A percentile compares a stretch with the other conserved stretches of the same genome.
Conservation (phyloP, 2,113 vertebrate species). For the Syrrhaptes paradoxus region DNA sequence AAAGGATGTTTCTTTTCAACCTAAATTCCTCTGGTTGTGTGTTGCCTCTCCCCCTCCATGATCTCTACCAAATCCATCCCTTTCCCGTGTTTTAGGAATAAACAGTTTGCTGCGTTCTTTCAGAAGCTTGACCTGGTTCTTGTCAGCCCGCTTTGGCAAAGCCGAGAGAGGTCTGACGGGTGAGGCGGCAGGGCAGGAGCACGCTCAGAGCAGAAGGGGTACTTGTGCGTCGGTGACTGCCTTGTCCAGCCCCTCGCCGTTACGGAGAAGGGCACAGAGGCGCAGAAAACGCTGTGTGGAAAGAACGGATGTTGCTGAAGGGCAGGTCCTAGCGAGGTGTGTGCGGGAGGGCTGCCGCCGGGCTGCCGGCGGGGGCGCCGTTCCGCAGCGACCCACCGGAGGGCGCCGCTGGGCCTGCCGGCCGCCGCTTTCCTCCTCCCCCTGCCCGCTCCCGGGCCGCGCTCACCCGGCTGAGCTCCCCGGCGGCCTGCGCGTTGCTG, state of each 20-base stretch:
- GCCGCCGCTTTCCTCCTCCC: too few species aligned
- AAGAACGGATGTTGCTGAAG: too few species aligned
- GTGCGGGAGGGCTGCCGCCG: background rate
- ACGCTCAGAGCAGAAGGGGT: accelerated
- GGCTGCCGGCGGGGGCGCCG: background rate
- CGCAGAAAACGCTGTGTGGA: accelerated
- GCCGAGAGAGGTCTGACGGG: background rate
- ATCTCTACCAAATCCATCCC: background rate
- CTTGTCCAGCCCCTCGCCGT: too few species aligned
- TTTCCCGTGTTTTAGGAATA: accelerated
- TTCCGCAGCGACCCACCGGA: background rate
- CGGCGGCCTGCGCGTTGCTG: background rate
- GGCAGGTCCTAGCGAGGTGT: background rate
- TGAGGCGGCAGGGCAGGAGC: accelerated
- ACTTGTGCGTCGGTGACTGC: background rate
- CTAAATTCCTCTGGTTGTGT: background rate
- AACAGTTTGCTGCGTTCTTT: background rate
- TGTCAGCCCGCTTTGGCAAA: background rate
- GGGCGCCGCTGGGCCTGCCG: too few species aligned
- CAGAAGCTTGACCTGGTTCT: background rate
- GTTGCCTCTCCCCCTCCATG: accelerated
- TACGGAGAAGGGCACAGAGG: accelerated
- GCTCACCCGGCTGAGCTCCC: too few species aligned
- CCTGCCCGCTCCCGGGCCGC: too few species aligned
- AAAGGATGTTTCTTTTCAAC: background rate